Percentiles rank a stretch among this genome's conserved stretches.
Evolutionary conservation across 2,888 invertebrate species (phyloP).

Genomic region (Microchrysa polita): DNA sequence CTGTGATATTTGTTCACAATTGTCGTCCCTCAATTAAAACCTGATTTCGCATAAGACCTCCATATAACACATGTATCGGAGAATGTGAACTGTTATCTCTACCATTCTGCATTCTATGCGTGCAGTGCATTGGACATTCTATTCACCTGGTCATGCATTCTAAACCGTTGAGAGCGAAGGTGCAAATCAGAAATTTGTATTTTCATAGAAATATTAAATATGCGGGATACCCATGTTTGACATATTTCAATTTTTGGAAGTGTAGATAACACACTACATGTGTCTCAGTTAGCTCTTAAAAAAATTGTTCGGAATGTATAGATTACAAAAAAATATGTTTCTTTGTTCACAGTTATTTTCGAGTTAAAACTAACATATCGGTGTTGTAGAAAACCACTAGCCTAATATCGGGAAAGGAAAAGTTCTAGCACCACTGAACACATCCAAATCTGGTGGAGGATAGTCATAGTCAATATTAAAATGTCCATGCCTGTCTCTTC

Average conservation of each 20-base stretch:
- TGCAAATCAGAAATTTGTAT: background rate
- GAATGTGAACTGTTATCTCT: background rate
- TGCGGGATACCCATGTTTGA: too few relatives aligned
- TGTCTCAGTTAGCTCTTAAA: too few relatives aligned
- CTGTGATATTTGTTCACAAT: conserved; percentile 46
- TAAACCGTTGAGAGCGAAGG: background rate
- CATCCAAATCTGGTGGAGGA: background rate
- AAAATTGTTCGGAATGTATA: too few relatives aligned
- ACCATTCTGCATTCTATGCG: conserved; percentile 13
- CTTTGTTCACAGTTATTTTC: too few relatives aligned
- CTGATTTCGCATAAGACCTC: conserved; percentile 45
- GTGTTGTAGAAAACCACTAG: too few relatives aligned
- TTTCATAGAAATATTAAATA: too few relatives aligned
- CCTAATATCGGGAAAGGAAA: too few relatives aligned
- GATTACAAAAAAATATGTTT: too few relatives aligned
- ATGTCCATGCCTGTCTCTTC: conserved; percentile 21
- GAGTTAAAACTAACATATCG: too few relatives aligned
- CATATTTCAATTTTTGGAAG: too few relatives aligned
- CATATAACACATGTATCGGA: too few relatives aligned
- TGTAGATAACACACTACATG: too few relatives aligned
- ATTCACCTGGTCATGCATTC: conserved; percentile 33
- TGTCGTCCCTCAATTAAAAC: conserved; percentile 49
- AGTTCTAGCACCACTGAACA: conserved; percentile 35
- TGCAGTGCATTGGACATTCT: conserved; percentile 19
- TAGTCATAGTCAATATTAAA: conserved; percentile 39